Conservation (phyloP, 2,113 vertebrate genomes). For the Phyllopteryx taeniolatus region DNA sequence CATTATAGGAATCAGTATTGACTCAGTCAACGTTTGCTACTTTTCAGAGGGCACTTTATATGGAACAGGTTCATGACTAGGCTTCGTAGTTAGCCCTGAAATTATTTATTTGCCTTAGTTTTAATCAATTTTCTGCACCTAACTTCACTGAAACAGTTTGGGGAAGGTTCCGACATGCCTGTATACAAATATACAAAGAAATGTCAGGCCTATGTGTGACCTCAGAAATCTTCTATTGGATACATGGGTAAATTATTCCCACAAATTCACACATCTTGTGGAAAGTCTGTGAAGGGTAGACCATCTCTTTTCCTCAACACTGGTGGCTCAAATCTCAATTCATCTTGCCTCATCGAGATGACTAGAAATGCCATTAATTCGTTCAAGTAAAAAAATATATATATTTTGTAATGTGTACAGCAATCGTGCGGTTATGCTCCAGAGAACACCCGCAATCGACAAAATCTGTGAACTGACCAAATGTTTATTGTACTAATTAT, state of each 20-base stretch:
- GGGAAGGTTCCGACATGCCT: background rate
- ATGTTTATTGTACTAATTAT: too few relatives aligned
- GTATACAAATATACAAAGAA: too few relatives aligned
- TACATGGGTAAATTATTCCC: background rate
- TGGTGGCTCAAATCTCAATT: too few relatives aligned
- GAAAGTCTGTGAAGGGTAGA: background rate
- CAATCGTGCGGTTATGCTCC: too few relatives aligned
- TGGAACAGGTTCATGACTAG: background rate
- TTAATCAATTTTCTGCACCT: background rate
- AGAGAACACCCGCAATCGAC: too few relatives aligned
- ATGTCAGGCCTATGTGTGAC: background rate
- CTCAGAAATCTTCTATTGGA: background rate
- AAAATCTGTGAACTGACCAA: too few relatives aligned
- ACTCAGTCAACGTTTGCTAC: background rate
- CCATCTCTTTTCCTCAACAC: too few relatives aligned
- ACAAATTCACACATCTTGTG: background rate
- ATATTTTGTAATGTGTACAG: too few relatives aligned
- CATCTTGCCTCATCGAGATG: too few relatives aligned
- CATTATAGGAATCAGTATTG: background rate
- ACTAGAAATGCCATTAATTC: too few relatives aligned
- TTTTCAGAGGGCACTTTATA: background rate
- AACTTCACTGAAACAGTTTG: background rate
- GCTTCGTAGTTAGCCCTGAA: background rate
- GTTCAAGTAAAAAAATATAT: too few relatives aligned
- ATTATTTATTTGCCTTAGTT: background rate